A percentile compares a stretch with the other conserved stretches of the same genome.
Evolutionary conservation across 2,888 invertebrate species (phyloP).

Genomic region (Abrostola triplasia): DNA sequence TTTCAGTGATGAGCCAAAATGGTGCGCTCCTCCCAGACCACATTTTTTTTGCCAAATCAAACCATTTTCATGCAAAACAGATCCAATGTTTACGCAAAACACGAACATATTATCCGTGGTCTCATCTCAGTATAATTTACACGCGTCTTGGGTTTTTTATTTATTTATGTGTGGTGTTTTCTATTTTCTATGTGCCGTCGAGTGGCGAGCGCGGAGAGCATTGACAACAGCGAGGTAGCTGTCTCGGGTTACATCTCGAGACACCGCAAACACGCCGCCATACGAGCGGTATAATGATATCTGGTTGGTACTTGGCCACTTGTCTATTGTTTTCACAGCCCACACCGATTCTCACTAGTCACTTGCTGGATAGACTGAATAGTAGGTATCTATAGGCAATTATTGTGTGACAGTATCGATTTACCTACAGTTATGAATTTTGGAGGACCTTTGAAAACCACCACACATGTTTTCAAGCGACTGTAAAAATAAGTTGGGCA

Average conservation of each 20-base stretch:
- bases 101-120: slow-evolving; percentile 30
- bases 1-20: no score
- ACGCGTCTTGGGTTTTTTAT: slow-evolving; percentile 15
- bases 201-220: slow-evolving; percentile 69
- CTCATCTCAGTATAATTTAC: slow-evolving; percentile 47
- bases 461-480: no score
- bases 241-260: slow-evolving; percentile 73
- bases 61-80: slow-evolving; percentile 40
- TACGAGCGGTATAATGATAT: slow-evolving; percentile 49
- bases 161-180: slow-evolving; percentile 52
- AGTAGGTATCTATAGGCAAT: background rate
- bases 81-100: slow-evolving; percentile 42
- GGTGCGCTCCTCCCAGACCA: no score
- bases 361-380: background rate
- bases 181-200: slow-evolving; percentile 54
- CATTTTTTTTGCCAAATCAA: background rate
- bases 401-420: background rate
- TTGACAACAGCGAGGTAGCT: slow-evolving; percentile 72
- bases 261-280: slow-evolving; percentile 57
- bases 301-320: slow-evolving; percentile 45
- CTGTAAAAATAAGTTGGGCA: no score
- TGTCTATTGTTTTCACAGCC: slow-evolving; percentile 55
- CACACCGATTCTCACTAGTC: slow-evolving; percentile 28
- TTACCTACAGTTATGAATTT: no score
- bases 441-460: no score